Percentiles rank a stretch among this genome's conserved stretches.
Evolutionary conservation across 2,797 vertebrate species (phyloP).

Genomic region (Austrolebias charrua): DNA sequence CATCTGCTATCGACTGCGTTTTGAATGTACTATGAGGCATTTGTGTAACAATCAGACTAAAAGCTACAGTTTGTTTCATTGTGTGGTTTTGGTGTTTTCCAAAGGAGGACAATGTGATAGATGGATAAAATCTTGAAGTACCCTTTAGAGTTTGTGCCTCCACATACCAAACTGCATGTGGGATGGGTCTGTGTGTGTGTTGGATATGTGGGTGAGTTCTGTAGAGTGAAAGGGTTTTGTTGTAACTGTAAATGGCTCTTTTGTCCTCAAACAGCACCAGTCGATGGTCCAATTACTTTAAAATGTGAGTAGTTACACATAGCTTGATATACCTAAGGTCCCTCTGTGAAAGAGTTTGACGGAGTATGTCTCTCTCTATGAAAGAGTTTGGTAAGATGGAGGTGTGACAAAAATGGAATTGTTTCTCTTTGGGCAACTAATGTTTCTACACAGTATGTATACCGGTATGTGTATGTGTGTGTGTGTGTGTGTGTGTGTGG

Average conservation of each 20-base stretch:
- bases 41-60: slow-evolving; percentile 42
- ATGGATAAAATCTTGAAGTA: slow-evolving; percentile 21
- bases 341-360: not conserved
- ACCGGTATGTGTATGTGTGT: slow-evolving; percentile 4
- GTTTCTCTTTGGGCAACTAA: not conserved
- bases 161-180: not conserved
- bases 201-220: slow-evolving; percentile 11
- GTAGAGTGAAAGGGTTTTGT: slow-evolving; percentile 30
- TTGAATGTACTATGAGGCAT: slow-evolving; percentile 20
- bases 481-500: no score
- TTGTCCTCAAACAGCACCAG: slow-evolving; percentile 33
- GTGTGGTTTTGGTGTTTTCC: slow-evolving; percentile 23
- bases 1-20: slow-evolving; percentile 44
- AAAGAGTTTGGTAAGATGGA: slow-evolving; percentile 3
- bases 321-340: slow-evolving; percentile 12
- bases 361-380: slow-evolving; percentile 1
- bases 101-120: slow-evolving; percentile 11
- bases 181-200: slow-evolving; percentile 17
- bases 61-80: slow-evolving; percentile 31
- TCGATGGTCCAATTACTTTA: slow-evolving; percentile 56
- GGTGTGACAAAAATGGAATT: slow-evolving; percentile 6
- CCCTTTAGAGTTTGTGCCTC: slow-evolving; percentile 7
- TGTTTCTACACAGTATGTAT: not conserved
- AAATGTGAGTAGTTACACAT: slow-evolving; percentile 41
- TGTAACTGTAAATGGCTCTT: slow-evolving; percentile 47